Evolutionary conservation across 1,140 invertebrate genomes (phyloP).

Genomic region (Platorchestia sp.): DNA sequence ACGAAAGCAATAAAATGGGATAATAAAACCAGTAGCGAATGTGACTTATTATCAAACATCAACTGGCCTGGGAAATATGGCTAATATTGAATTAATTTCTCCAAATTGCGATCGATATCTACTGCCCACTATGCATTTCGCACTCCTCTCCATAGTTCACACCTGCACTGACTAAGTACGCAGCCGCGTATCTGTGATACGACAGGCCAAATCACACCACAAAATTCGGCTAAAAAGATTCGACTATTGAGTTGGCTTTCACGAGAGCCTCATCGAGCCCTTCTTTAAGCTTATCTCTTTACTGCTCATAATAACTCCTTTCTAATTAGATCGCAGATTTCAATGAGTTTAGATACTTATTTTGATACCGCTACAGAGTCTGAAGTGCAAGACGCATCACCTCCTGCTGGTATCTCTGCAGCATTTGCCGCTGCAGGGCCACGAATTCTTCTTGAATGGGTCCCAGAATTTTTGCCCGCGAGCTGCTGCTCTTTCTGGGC

Average conservation of each 20-base stretch:
- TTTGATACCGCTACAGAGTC: constrained; percentile 2
- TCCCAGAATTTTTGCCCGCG: background rate
- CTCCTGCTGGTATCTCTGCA: background rate
- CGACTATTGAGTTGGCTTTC: background rate
- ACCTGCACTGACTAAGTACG: background rate
- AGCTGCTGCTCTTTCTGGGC: background rate
- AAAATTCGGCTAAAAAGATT: constrained; percentile 2
- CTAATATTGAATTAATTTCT: background rate
- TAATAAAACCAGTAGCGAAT: background rate
- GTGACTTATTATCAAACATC: background rate
- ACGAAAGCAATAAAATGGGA: background rate
- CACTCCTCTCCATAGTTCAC: too few relatives aligned
- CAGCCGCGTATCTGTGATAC: too few relatives aligned
- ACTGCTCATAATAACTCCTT: background rate
- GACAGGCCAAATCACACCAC: background rate
- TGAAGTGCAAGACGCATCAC: background rate
- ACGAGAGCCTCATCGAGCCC: background rate
- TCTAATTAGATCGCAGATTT: background rate
- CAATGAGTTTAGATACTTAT: background rate
- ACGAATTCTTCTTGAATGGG: background rate
- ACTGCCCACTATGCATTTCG: too few relatives aligned
- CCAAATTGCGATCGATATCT: background rate
- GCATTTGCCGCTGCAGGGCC: background rate
- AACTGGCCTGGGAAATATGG: background rate
- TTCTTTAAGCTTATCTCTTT: background rate